These are phyloP conservation scores for Motacilla alba DNA, from an alignment of 2,113 vertebrate genomes.

Conservation along the genomic window DNA sequence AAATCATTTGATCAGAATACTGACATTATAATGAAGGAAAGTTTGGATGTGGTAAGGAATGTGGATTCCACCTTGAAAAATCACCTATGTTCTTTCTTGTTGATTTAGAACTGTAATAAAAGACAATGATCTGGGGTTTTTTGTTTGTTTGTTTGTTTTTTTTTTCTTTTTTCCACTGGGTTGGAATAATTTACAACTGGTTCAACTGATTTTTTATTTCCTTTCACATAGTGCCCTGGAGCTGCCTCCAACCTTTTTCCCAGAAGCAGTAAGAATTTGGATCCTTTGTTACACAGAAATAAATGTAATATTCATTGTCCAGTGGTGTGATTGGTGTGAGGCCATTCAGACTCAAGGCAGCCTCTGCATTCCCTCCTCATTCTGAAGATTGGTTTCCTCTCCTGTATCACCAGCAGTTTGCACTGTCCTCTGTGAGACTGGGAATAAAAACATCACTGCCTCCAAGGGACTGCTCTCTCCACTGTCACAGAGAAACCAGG, in stretches of 20 bases:
- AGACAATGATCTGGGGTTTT: background rate
- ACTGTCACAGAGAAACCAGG: background rate
- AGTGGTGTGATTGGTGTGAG: background rate
- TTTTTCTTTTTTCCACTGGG: background rate
- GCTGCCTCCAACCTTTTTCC: slow-evolving; percentile 3
- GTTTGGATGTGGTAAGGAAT: background rate
- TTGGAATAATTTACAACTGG: background rate
- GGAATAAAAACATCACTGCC: background rate
- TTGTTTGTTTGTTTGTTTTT: background rate
- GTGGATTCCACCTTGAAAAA: background rate
- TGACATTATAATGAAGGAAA: background rate
- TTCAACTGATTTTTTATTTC: background rate
- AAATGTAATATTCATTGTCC: background rate
- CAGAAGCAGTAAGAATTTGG: background rate
- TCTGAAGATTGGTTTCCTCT: background rate
- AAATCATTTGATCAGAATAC: slow-evolving; percentile 14
- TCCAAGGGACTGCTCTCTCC: background rate
- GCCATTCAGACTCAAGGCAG: background rate
- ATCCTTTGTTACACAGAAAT: background rate
- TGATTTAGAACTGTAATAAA: slow-evolving; percentile 33
- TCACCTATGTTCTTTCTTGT: background rate
- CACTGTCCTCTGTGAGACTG: background rate
- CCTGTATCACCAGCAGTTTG: background rate
- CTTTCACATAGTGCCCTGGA: background rate
- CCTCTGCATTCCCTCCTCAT: background rate